Conservation (phyloP, 2,797 vertebrate species). For the Intellagama lesueurii region DNA sequence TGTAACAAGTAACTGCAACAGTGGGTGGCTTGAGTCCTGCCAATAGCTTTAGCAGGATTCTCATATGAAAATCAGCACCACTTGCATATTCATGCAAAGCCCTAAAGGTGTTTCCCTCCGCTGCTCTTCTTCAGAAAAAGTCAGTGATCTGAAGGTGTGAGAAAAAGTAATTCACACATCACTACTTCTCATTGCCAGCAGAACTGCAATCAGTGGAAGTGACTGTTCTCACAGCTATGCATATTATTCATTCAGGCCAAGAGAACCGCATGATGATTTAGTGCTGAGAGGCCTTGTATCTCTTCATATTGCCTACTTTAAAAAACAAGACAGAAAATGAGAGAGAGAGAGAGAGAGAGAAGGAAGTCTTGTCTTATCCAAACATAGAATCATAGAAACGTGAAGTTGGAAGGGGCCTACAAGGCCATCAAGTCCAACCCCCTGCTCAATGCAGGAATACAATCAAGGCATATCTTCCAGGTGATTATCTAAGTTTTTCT, state of each 20-base stretch:
- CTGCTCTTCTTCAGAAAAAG: constrained; percentile 21
- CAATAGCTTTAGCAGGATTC: neutral
- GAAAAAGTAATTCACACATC: constrained; percentile 34
- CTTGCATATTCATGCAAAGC: neutral
- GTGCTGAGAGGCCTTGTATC: constrained; percentile 41
- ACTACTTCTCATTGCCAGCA: neutral
- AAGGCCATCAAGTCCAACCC: too few species aligned
- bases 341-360: constrained; percentile 4
- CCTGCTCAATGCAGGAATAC: too few species aligned
- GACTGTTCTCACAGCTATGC: neutral
- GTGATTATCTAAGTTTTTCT: too few species aligned
- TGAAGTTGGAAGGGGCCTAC: neutral
- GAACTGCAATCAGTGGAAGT: constrained; percentile 27
- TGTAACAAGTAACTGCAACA: too few species aligned
- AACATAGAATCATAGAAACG: constrained; percentile 25
- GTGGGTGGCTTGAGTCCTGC: too few species aligned
- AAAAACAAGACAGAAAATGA: neutral
- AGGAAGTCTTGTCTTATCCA: constrained; percentile 43
- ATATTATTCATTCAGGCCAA: constrained; percentile 51
- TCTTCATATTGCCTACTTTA: neutral
- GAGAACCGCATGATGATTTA: constrained; percentile 50
- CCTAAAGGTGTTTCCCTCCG: neutral
- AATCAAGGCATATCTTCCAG: too few species aligned
- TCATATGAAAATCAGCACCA: neutral
- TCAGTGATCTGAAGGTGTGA: neutral